phyloP scores from a whole-genome alignment of 2,888 invertebrate genomes.

The Acleris sparsana region DNA sequence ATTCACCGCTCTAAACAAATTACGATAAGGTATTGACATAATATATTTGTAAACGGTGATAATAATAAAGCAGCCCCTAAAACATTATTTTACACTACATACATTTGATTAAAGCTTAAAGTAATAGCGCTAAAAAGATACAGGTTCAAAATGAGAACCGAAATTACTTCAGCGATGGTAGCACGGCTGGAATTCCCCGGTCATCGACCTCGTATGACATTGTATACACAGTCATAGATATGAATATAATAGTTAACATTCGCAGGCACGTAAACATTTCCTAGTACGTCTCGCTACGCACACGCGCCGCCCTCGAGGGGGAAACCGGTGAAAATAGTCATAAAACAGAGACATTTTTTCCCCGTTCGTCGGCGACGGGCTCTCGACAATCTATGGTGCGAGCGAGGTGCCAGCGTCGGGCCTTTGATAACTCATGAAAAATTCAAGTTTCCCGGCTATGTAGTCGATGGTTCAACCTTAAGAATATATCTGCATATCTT shows the following conservation, averaged over 20 bases:
- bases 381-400: conserved; percentile 33
- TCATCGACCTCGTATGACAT: conserved; percentile 47
- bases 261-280: conserved; percentile 56
- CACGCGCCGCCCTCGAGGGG: conserved; percentile 42
- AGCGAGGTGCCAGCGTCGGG: conserved; percentile 54
- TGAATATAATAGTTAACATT: conserved; percentile 33
- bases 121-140: no score
- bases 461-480: conserved; percentile 40
- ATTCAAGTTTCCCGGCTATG: conserved; percentile 63
- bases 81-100: no score
- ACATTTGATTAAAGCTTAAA: no score
- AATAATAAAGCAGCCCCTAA: no score
- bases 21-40: no score
- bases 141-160: not conserved
- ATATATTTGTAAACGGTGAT: no score
- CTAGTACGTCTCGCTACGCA: conserved; percentile 50
- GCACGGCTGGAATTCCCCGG: conserved; percentile 40
- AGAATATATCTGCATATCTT: conserved; percentile 18
- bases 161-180: conserved; percentile 15
- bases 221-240: conserved; percentile 22
- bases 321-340: conserved; percentile 59
- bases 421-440: conserved; percentile 75
- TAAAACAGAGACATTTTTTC: conserved; percentile 62
- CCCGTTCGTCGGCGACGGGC: conserved; percentile 24
- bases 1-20: no score